Evolutionary conservation across 1,140 invertebrate genomes (phyloP).

Genomic region (Zaprionus capensis): DNA sequence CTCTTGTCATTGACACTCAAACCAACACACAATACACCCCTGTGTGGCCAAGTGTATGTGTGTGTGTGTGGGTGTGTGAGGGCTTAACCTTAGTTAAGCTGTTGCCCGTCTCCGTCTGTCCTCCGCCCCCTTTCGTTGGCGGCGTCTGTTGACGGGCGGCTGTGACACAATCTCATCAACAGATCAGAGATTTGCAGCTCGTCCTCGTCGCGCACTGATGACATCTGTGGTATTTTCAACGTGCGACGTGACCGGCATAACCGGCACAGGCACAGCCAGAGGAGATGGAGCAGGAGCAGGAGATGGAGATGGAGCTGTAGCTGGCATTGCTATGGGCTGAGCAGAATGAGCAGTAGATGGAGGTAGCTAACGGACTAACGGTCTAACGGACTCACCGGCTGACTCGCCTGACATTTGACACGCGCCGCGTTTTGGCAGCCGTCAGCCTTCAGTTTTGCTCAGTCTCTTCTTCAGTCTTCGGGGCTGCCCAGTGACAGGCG

Average conservation of each 20-base stretch:
- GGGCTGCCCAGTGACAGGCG: constrained; percentile 28
- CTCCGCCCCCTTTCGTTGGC: not conserved
- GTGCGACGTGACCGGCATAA: constrained; percentile 81
- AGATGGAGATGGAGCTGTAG: not conserved
- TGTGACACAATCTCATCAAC: constrained; percentile 83
- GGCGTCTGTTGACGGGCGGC: constrained; percentile 59
- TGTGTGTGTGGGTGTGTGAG: constrained; percentile 36
- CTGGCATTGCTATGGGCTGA: too few relatives aligned
- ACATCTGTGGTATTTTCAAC: constrained; percentile 83
- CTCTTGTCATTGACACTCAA: constrained; percentile 83
- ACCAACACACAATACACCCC: constrained; percentile 54
- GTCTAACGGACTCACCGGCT: constrained; percentile 17
- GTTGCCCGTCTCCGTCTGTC: constrained; percentile 62
- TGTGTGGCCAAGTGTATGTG: constrained; percentile 16
- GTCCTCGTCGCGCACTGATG: constrained; percentile 75
- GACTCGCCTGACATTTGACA: constrained; percentile 77
- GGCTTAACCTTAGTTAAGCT: constrained; percentile 81
- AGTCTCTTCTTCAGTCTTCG: not conserved
- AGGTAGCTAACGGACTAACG: not conserved
- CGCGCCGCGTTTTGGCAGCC: constrained; percentile 65
- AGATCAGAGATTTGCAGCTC: constrained; percentile 76
- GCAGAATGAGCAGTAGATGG: too few relatives aligned
- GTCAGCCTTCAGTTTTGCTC: constrained; percentile 35
- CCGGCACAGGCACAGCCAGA: constrained; percentile 20
- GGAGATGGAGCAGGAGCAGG: not conserved